Evolutionary conservation across 1,140 invertebrate species (phyloP).

Genomic region (Aphaenogaster floridana): DNA sequence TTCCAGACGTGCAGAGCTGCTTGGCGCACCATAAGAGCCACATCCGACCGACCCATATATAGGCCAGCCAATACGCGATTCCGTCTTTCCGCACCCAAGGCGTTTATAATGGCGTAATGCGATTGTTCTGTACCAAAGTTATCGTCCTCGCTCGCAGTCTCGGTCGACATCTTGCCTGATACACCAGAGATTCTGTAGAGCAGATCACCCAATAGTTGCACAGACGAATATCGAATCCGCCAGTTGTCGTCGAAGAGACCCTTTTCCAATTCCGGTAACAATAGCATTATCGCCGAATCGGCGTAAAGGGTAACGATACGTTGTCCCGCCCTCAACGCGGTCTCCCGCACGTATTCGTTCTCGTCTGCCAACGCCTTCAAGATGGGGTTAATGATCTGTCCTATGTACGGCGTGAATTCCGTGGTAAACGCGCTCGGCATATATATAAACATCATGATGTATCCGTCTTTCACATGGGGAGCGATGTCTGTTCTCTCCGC

Average conservation of each 20-base stretch:
- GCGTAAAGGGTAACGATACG: slow-evolving; percentile 98
- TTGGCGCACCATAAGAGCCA: slow-evolving; percentile 98
- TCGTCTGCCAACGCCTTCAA: slow-evolving; percentile 99
- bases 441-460: slow-evolving; percentile 99
- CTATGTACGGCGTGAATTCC: slow-evolving; percentile 98
- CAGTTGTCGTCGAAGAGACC: slow-evolving; percentile 99
- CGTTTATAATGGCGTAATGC: slow-evolving; percentile 95
- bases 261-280: slow-evolving; percentile 97
- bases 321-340: slow-evolving; percentile 98
- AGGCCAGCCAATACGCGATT: slow-evolving; percentile 98
- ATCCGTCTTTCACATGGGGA: slow-evolving; percentile 99
- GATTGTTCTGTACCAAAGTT: slow-evolving; percentile 99
- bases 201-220: slow-evolving; percentile 98
- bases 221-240: slow-evolving; percentile 98
- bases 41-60: slow-evolving; percentile 99
- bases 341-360: slow-evolving; percentile 99
- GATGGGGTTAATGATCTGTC: slow-evolving; percentile 99
- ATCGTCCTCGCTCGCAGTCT: slow-evolving; percentile 99
- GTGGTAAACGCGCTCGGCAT: slow-evolving; percentile 98
- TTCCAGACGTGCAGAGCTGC: slow-evolving; percentile 99
- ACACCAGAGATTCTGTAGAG: slow-evolving; percentile 99
- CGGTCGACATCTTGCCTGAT: slow-evolving; percentile 99
- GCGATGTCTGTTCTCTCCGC: slow-evolving; percentile 98
- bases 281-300: slow-evolving; percentile 96
- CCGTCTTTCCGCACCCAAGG: slow-evolving; percentile 95